Evolutionary conservation across 1,140 invertebrate genomes (phyloP), one percentile per base, ranked within the genome.

Genomic region (Hyles euphorbiae): DNA sequence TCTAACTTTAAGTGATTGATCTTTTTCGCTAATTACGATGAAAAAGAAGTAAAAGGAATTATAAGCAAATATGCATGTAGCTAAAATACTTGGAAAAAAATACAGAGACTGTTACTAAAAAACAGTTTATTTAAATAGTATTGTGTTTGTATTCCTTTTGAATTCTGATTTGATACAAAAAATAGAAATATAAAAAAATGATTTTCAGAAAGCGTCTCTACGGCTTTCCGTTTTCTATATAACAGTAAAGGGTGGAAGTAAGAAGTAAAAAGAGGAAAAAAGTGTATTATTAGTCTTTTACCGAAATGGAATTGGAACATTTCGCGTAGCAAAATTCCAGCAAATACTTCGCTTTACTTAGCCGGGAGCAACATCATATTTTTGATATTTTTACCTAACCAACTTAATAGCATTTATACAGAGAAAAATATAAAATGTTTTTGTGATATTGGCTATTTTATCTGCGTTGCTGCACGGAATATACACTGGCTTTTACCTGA

Each of bases 281-380:
- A 83, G 83, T 70, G 74, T 88, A 85, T 88, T 88, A 88, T 88
- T 88, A 88, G 85, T 85, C 85, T 86, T 76, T 87, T 84, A 86
- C 83, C 85, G 83, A 88, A 88, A 88, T 88, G 85, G 85, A 88
- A 88, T 86, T 88, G 85, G 79, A 88, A 84, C 85, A 84, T 88
- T 88, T 72, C 74, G 75, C 68, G 78, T 75, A 73, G 77, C 36
- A 86, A 88, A 86, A 72, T 87, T 86, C 77, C 77, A 83, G 78
- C 72, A 81, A 77, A 82, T 84, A 83, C 75, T 82, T 81, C 83
- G 80, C 79, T 83, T 88, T 83, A 87, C 85, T 88, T 84, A 81
- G 80, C 80, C 57, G 65, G 70, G 67, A 75, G 76, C 71, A 72
- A 73, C 83, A 85, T 85, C 78, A 85, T 82, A 83, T 80, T 86